phyloP scores from a whole-genome alignment of 2,888 invertebrate species.

The Conops quadrifasciatus region DNA sequence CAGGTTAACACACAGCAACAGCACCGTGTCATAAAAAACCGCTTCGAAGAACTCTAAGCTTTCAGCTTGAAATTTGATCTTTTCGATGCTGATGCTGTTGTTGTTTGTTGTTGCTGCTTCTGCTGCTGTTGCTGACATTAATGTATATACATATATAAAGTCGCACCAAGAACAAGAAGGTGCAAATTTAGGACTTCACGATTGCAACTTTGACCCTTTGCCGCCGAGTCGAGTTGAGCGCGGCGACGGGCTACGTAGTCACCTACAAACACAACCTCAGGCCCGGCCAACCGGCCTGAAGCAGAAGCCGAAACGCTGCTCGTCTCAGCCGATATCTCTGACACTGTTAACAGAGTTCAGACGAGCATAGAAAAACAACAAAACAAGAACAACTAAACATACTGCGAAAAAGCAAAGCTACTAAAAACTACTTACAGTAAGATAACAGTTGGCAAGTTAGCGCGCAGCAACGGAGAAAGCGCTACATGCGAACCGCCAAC shows the following conservation, averaged over 20 bases:
- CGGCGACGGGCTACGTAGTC: no score
- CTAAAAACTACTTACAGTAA: neutral
- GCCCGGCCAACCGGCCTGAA: neutral
- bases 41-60: no score
- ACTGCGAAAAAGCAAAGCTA: neutral
- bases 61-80: no score
- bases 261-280: neutral
- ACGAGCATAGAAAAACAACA: no score
- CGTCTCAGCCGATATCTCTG: constrained; percentile 25
- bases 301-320: constrained; percentile 8
- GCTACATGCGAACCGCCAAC: neutral
- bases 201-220: constrained; percentile 20
- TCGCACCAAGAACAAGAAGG: constrained; percentile 17
- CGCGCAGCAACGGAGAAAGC: neutral
- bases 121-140: constrained; percentile 32
- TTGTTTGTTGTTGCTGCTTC: constrained; percentile 41
- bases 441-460: neutral
- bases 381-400: constrained; percentile 8
- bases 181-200: constrained; percentile 31
- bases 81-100: neutral
- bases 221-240: neutral
- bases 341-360: constrained; percentile 27
- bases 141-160: constrained; percentile 30
- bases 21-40: no score
- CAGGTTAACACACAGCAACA: neutral